Evolutionary conservation across 2,113 vertebrate species (phyloP).

Genomic region (Aphelocoma coerulescens): DNA sequence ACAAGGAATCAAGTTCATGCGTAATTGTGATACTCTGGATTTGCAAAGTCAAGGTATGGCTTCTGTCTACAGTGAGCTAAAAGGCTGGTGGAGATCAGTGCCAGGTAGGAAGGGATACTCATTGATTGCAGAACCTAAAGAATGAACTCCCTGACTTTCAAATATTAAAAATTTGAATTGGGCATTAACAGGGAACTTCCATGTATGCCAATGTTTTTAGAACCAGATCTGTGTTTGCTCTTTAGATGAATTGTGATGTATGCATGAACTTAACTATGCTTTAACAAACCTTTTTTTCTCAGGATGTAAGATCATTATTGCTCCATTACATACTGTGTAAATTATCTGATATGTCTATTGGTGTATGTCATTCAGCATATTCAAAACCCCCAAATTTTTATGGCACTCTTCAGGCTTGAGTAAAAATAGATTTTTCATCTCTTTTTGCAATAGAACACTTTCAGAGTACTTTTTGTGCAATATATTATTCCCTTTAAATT

Average conservation of each 20-base stretch:
- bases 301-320: slow-evolving; percentile 8
- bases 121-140: background rate
- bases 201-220: background rate
- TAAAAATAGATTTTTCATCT: slow-evolving; percentile 24
- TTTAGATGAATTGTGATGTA: background rate
- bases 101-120: background rate
- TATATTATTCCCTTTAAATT: slow-evolving; percentile 34
- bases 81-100: background rate
- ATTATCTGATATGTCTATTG: background rate
- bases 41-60: background rate
- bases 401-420: slow-evolving; percentile 7
- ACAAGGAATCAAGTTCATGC: background rate
- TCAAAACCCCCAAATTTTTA: slow-evolving; percentile 1
- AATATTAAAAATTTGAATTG: background rate
- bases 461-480: background rate
- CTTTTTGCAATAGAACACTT: slow-evolving; percentile 24
- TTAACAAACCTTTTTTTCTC: background rate
- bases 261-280: background rate
- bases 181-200: background rate
- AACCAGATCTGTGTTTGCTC: background rate
- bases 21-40: background rate
- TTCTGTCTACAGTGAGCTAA: background rate
- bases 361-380: background rate
- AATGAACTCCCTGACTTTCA: background rate
- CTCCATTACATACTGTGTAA: background rate